A percentile compares a stretch with the other conserved stretches of the same genome.
These are phyloP conservation scores for Drosophila azteca DNA, from an alignment of 1,140 invertebrate species.

Conservation along the genomic window DNA sequence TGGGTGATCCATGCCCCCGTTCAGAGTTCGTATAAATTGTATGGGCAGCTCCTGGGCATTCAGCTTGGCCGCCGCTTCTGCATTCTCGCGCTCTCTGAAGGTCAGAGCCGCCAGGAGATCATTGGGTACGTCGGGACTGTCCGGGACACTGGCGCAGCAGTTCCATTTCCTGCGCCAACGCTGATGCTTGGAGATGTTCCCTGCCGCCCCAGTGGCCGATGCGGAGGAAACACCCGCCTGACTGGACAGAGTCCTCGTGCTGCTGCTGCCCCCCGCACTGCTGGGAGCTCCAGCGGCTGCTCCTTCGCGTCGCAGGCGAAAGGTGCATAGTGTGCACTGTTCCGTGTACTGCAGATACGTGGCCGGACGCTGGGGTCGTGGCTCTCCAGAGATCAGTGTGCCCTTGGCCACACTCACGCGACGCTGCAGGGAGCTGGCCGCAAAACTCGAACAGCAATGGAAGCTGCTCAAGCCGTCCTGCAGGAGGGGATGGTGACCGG, in stretches of 20 bases:
- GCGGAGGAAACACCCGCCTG: slow-evolving; percentile 54
- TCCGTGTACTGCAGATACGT: slow-evolving; percentile 78
- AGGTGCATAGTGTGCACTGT: slow-evolving; percentile 81
- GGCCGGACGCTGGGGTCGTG: slow-evolving; percentile 44
- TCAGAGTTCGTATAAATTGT: slow-evolving; percentile 70
- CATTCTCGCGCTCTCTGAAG: slow-evolving; percentile 57
- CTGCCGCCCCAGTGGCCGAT: slow-evolving; percentile 40
- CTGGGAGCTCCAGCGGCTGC: slow-evolving; percentile 21
- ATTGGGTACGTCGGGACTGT: slow-evolving; percentile 85
- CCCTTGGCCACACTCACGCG: slow-evolving; percentile 68
- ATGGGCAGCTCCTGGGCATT: slow-evolving; percentile 72
- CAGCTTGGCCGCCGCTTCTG: slow-evolving; percentile 48
- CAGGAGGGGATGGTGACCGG: slow-evolving; percentile 39
- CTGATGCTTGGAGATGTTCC: slow-evolving; percentile 83
- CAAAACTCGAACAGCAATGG: slow-evolving; percentile 80
- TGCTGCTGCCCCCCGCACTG: slow-evolving; percentile 54
- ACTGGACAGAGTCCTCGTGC: slow-evolving; percentile 62
- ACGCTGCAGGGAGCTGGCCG: slow-evolving; percentile 66
- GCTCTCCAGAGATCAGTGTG: slow-evolving; percentile 51
- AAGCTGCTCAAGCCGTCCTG: slow-evolving; percentile 57
- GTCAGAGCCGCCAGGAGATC: slow-evolving; percentile 71
- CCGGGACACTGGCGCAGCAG: slow-evolving; percentile 85
- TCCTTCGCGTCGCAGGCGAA: slow-evolving; percentile 61
- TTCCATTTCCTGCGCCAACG: slow-evolving; percentile 85
- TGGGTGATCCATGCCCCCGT: slow-evolving; percentile 44